These are phyloP conservation scores for Xyliphius kryptos DNA, from an alignment of 2,113 vertebrate species.

Conservation along the genomic window DNA sequence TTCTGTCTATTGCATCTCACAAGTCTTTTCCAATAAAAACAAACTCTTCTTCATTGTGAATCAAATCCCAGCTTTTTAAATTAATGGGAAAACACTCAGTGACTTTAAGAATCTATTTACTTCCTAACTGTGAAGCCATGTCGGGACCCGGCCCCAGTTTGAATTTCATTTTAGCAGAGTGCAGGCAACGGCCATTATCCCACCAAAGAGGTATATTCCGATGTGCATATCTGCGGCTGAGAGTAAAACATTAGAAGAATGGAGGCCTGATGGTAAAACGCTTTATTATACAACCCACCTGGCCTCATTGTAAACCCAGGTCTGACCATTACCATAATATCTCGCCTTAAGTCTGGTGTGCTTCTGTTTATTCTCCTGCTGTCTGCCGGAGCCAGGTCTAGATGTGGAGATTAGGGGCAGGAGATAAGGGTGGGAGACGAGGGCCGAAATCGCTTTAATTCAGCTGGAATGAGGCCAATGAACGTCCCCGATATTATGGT, in stretches of 20 bases:
- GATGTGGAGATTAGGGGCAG: constrained; percentile 15
- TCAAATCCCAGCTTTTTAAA: constrained; percentile 3
- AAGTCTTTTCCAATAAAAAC: neutral
- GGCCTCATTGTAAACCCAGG: constrained; percentile 22
- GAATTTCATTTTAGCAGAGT: constrained; percentile 20
- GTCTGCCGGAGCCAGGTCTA: constrained; percentile 25
- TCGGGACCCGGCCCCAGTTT: constrained; percentile 16
- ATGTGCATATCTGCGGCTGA: constrained; percentile 24
- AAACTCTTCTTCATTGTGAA: constrained; percentile 2
- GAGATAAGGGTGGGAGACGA: too few species aligned
- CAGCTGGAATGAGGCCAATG: neutral
- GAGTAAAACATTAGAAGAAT: constrained; percentile 21
- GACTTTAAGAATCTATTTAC: constrained; percentile 29
- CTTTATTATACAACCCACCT: constrained; percentile 32
- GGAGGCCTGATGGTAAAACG: constrained; percentile 18
- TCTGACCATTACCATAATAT: constrained; percentile 36
- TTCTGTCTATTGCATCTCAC: neutral
- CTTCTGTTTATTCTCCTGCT: constrained; percentile 35
- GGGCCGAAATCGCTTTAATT: constrained; percentile 5
- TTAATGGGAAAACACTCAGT: constrained; percentile 6
- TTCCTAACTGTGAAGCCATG: constrained; percentile 16
- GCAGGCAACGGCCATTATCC: constrained; percentile 5
- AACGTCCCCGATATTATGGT: neutral
- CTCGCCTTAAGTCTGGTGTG: constrained; percentile 15
- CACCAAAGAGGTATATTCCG: constrained; percentile 35